A percentile compares a stretch with the other conserved stretches of the same genome.
Evolutionary conservation across 2,797 vertebrate species (phyloP).

Genomic region (Carapus acus): DNA sequence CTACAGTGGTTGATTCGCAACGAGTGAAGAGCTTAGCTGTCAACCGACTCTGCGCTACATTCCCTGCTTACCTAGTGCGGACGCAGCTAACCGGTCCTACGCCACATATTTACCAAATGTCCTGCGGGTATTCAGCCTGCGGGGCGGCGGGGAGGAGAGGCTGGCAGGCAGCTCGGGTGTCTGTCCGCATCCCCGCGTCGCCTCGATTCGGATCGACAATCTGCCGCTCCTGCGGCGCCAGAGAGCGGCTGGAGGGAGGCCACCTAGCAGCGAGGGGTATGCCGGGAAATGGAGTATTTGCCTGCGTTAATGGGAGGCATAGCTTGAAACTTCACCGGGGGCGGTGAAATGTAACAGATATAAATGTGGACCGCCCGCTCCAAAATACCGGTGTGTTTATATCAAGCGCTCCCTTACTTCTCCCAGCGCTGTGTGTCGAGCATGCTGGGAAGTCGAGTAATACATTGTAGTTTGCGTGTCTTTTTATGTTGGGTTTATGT

Average conservation of each 20-base stretch:
- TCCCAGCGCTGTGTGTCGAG: not conserved
- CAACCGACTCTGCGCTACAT: not conserved
- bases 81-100: constrained; percentile 42
- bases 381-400: no score
- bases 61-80: constrained; percentile 40
- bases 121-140: constrained; percentile 2
- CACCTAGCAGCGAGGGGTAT: constrained; percentile 18
- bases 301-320: no score
- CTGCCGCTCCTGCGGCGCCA: constrained; percentile 28
- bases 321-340: no score
- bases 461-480: no score
- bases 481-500: no score
- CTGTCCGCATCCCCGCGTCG: constrained; percentile 40
- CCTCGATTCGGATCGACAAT: constrained; percentile 26
- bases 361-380: no score
- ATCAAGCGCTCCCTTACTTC: no score
- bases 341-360: no score
- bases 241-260: constrained; percentile 15
- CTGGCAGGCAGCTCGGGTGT: constrained; percentile 26
- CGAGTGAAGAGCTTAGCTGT: constrained; percentile 17
- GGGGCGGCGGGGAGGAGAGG: constrained; percentile 5
- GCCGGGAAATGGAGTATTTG: constrained; percentile 43
- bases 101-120: constrained; percentile 38
- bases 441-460: no score
- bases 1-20: constrained; percentile 24